phyloP scores from a whole-genome alignment of 1,140 invertebrate genomes.

The Macrocentrus cingulum region DNA sequence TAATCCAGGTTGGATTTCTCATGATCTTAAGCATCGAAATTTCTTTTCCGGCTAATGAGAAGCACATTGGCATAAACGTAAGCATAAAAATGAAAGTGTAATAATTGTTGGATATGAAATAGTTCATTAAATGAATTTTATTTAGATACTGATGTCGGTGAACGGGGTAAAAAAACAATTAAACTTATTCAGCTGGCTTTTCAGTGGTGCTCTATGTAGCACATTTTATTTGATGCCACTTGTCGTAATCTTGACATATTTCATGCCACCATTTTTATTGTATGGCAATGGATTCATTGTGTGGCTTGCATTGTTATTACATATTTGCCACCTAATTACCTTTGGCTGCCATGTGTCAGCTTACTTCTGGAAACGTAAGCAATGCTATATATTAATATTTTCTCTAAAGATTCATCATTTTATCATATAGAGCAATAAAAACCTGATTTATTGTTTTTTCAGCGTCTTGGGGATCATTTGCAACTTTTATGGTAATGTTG shows the following conservation, averaged over 20 bases:
- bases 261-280: conserved; percentile 46
- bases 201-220: conserved; percentile 46
- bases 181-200: conserved; percentile 52
- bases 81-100: conserved; percentile 23
- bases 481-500: conserved; percentile 22
- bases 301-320: conserved; percentile 47
- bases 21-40: conserved; percentile 50
- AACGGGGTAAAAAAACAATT: conserved; percentile 49
- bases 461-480: conserved; percentile 26
- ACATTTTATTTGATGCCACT: conserved; percentile 43
- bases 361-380: conserved; percentile 49
- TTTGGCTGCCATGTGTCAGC: conserved; percentile 53
- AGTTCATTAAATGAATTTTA: conserved; percentile 1
- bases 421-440: too few species aligned
- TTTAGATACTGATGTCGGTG: conserved; percentile 52
- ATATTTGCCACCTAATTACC: conserved; percentile 44
- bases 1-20: conserved; percentile 47
- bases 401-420: too few species aligned
- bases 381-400: neutral
- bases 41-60: conserved; percentile 48
- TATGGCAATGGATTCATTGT: conserved; percentile 53
- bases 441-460: conserved; percentile 13
- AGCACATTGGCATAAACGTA: conserved; percentile 54
- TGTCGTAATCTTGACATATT: conserved; percentile 45
- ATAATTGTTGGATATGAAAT: neutral